Evolutionary conservation across 2,888 invertebrate genomes (phyloP), one percentile per base, ranked within the genome.

Genomic region (Coenonympha arcania): DNA sequence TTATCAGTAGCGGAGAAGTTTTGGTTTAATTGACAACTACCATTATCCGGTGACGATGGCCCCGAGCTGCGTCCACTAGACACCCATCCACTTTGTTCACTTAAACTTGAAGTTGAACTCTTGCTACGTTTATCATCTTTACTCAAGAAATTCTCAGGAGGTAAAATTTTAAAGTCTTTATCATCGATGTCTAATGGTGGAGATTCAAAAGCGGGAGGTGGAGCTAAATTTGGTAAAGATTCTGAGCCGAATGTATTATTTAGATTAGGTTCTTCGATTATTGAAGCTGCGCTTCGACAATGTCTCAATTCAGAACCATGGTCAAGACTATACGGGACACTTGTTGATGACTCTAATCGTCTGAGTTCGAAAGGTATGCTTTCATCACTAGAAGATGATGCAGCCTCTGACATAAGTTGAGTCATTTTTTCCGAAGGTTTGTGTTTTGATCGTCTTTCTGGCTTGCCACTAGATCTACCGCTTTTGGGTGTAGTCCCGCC

Each of bases 51-150:
- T 45, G 89, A 88, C 0, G 90, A 90, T n/a, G 88, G 88, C 15
- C 87, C 88, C 43, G 91, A 90, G 65, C 90, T 91, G 34, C 89
- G 87, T 36, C 92, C 90, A 63, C 93, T 94, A 22, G 94, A 94
- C 0, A 95, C 94, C 94, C 95, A 95, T 1, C 95, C 95, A 66
- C 94, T 94, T 74, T 93, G 93, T 73, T 95, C 95, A 64, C 94
- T 94, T 53, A 92, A 77, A 51, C 90, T 90, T 11, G 91, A 90
- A 0, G 91, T 90, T 6, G 91, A 90, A 60, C 88, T 88, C 65
- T 75, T 76, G 51, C 75, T 79, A 22, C 63, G 64, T 61, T 83
- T 84, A 26, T 74, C 71, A 55, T 85, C 80, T 67, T 84, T 85
- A 55, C 80, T 84, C 4, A 78, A 71, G 60, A 87, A 87, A 60